Conservation (phyloP, 2,888 invertebrate species). For the Acanthosepion lycidas region DNA sequence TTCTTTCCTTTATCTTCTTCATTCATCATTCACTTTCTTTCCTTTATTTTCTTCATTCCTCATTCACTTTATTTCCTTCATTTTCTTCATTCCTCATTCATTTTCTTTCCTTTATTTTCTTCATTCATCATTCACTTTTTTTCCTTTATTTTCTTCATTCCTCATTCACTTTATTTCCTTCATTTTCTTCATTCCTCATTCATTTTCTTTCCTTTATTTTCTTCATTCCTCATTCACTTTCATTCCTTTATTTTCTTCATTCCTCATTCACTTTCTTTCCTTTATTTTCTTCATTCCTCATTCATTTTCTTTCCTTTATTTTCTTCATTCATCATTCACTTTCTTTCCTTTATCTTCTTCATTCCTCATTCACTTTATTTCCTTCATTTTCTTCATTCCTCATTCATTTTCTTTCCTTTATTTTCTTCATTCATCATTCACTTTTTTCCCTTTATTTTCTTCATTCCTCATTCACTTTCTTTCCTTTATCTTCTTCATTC, state of each 20-base stretch:
- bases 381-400: neutral
- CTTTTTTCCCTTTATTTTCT: neutral
- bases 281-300: neutral
- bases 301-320: neutral
- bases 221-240: neutral
- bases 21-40: neutral
- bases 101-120: neutral
- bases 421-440: neutral
- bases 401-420: neutral
- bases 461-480: fast-evolving
- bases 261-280: no score
- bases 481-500: neutral
- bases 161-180: neutral
- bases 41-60: neutral
- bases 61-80: neutral
- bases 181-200: neutral
- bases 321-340: neutral
- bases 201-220: neutral
- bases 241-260: no score
- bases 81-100: neutral
- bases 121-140: neutral
- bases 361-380: no score
- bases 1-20: neutral
- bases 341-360: no score
- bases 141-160: no score